These are phyloP conservation scores for Drosophila seclusa DNA, from an alignment of 2,888 invertebrate species.

Conservation along the genomic window DNA sequence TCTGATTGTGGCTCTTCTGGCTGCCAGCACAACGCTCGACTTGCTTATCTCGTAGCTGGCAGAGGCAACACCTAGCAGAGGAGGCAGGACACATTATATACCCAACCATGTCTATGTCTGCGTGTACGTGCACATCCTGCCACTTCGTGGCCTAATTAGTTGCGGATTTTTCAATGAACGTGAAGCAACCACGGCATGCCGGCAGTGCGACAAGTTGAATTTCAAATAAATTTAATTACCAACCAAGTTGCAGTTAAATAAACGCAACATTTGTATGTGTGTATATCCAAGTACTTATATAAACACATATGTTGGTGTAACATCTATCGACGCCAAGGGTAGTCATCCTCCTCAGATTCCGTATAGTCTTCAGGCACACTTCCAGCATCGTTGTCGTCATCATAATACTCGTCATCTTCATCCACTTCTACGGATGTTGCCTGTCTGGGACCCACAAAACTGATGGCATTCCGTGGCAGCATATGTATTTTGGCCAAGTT, in stretches of 20 bases:
- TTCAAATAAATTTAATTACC: slow-evolving; percentile 72
- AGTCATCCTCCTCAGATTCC: slow-evolving; percentile 40
- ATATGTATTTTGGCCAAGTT: slow-evolving; percentile 50
- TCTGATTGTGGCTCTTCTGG: slow-evolving; percentile 31
- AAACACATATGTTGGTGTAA: slow-evolving; percentile 9
- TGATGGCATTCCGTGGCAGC: slow-evolving; percentile 42
- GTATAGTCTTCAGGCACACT: slow-evolving; percentile 24
- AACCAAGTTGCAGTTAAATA: slow-evolving; percentile 63
- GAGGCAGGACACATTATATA: slow-evolving; percentile 15
- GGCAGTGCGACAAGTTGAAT: slow-evolving; percentile 70
- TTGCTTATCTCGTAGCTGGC: slow-evolving; percentile 51
- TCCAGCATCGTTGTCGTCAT: slow-evolving; percentile 25
- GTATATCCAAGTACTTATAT: slow-evolving; percentile 8
- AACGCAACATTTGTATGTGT: slow-evolving; percentile 38
- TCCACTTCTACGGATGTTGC: slow-evolving; percentile 35
- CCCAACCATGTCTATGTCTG: slow-evolving; percentile 9
- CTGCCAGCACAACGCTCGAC: slow-evolving; percentile 40
- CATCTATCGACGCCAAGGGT: slow-evolving; percentile 34
- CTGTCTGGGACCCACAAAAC: slow-evolving; percentile 56
- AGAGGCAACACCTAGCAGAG: slow-evolving; percentile 12
- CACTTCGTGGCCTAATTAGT: slow-evolving; percentile 69
- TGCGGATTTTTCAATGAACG: slow-evolving; percentile 74
- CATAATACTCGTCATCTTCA: slow-evolving; percentile 28
- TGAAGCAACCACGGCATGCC: slow-evolving; percentile 31
- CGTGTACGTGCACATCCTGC: slow-evolving; percentile 35